These are phyloP conservation scores for Bombus superbus DNA, from an alignment of 1,140 invertebrate genomes.

Conservation along the genomic window DNA sequence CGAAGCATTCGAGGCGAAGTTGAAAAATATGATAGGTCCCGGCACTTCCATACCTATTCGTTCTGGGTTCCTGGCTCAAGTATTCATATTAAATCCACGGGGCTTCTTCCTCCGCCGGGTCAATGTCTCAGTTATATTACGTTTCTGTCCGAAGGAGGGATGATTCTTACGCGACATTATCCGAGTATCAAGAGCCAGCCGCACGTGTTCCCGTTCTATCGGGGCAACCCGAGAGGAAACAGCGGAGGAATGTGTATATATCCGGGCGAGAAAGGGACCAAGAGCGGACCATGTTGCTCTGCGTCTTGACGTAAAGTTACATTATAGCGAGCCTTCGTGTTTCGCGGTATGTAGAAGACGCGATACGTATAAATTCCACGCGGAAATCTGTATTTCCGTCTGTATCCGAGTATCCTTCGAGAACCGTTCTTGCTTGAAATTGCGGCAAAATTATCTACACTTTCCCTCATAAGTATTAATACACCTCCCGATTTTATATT, in stretches of 20 bases:
- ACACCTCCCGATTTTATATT: background rate
- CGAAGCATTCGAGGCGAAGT: slow-evolving; percentile 18
- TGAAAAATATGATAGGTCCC: slow-evolving; percentile 33
- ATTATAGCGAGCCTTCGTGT: slow-evolving; percentile 49
- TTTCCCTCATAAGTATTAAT: background rate
- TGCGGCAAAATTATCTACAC: background rate
- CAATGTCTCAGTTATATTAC: slow-evolving; percentile 66
- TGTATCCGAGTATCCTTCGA: background rate
- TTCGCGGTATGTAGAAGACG: slow-evolving; percentile 42
- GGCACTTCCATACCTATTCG: slow-evolving; percentile 17
- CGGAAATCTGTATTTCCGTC: slow-evolving; percentile 45
- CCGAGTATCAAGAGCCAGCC: slow-evolving; percentile 39
- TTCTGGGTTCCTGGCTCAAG: slow-evolving; percentile 34
- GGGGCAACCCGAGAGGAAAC: background rate
- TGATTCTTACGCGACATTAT: slow-evolving; percentile 57
- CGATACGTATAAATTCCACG: slow-evolving; percentile 17
- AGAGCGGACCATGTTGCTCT: slow-evolving; percentile 20
- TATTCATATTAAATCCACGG: slow-evolving; percentile 48
- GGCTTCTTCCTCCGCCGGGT: background rate
- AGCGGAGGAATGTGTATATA: slow-evolving; percentile 54
- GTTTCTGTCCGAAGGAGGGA: slow-evolving; percentile 30
- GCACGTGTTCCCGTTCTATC: background rate
- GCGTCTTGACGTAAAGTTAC: slow-evolving; percentile 50
- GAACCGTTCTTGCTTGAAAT: background rate
- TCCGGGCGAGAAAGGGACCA: background rate